These are phyloP conservation scores for Clarias gariepinus DNA, from an alignment of 2,113 vertebrate genomes.

Conservation along the genomic window DNA sequence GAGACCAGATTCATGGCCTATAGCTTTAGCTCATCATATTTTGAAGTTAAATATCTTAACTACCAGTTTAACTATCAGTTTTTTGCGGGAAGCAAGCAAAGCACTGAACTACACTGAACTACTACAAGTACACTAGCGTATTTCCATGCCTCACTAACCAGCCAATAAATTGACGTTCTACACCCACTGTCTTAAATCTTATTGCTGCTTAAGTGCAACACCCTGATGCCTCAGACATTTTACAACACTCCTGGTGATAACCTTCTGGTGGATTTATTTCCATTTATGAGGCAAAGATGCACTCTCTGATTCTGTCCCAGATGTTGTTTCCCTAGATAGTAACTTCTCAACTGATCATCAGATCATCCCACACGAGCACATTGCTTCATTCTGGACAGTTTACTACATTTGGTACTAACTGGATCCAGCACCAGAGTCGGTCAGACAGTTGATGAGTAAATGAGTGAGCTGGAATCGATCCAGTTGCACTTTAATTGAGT, in stretches of 20 bases:
- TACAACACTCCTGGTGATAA: neutral
- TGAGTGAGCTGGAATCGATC: neutral
- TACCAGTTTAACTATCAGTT: no score
- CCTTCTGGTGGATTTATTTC: conserved; percentile 12
- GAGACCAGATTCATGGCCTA: neutral
- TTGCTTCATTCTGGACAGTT: neutral
- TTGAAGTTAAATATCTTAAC: neutral
- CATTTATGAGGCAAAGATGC: conserved; percentile 15
- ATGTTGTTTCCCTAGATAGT: neutral
- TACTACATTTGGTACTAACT: neutral
- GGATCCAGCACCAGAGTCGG: neutral
- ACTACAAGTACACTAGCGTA: neutral
- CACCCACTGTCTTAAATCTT: neutral
- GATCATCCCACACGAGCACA: neutral
- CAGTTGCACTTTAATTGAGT: neutral
- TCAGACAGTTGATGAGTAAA: neutral
- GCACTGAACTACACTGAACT: no score
- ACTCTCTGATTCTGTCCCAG: conserved; percentile 4
- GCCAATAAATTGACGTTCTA: neutral
- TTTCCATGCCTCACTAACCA: neutral
- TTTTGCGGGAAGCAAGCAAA: neutral
- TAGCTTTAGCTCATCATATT: neutral
- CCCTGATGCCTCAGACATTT: neutral
- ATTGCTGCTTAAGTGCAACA: neutral
- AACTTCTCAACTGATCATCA: neutral